Evolutionary conservation across 2,797 vertebrate genomes (phyloP), one percentile per base, ranked within the genome.

Genomic region (Potorous gilbertii): DNA sequence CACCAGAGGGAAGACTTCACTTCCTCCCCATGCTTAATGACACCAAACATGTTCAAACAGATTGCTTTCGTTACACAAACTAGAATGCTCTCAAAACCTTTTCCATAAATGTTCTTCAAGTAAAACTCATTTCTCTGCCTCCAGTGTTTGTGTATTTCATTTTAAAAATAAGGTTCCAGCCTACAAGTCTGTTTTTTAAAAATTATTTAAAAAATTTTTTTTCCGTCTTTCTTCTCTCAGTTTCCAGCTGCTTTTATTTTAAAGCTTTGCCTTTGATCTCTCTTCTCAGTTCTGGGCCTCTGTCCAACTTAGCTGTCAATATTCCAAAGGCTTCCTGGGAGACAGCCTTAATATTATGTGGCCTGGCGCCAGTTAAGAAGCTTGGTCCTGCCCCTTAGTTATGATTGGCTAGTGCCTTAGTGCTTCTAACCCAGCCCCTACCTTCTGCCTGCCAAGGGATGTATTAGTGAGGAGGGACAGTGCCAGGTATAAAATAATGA

Each of bases 191-290:
- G 40, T 0, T 6, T 46, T 55, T 90, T 40, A 27, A 46, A 50
- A 87, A 50, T 87, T 87, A 87, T 87, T 87, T 87, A 9, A 24
- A 24, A 81, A 40, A 3, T 1, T 46, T 40, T 34, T 11, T 9
- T 1, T 16, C 12, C 40, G 27, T 4, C 62, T 87, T 50, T 31
- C 92, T 52, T 95, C 93, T 97, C 97, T 97, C 96, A 97, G 95
- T 95, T 97, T 96, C 97, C 97, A 98, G 97, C 97, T 97, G 97
- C 96, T 97, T 98, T 97, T 97, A 98, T 97, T 98, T 90, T 98
- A 97, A 97, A 95, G 92, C 96, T 96, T 56, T 90, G 96, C 91
- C 97, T 98, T 98, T 98, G 97, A 97, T 98, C 96, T 97, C 94
- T 90, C 90, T 97, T 97, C 96, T 96, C 96, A 95, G 27, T 98